A percentile compares a stretch with the other conserved stretches of the same genome.
These are phyloP conservation scores for Cephus pygmeus DNA, from an alignment of 2,888 invertebrate species.

Conservation along the genomic window DNA sequence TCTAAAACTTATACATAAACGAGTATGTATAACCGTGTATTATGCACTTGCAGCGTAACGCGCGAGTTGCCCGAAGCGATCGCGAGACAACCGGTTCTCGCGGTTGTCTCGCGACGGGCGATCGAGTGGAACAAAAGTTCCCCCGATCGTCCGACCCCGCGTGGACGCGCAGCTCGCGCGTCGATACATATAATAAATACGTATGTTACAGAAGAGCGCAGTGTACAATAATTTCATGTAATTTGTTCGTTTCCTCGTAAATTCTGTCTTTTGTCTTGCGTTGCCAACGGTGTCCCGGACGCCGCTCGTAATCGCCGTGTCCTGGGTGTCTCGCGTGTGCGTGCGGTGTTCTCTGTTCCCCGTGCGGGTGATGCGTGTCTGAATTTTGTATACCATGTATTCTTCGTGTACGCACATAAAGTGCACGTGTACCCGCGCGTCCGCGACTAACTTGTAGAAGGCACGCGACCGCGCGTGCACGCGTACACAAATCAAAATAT, in stretches of 20 bases:
- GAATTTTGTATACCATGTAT: not conserved
- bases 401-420: not conserved
- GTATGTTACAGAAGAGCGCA: conserved; percentile 7
- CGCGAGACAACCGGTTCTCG: not conserved
- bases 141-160: not conserved
- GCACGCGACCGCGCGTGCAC: conserved; percentile 25
- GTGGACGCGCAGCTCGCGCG: not conserved
- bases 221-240: not conserved
- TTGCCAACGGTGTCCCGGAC: not conserved
- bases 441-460: conserved; percentile 8
- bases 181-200: conserved; percentile 1
- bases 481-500: conserved; percentile 48
- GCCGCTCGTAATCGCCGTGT: not conserved
- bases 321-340: not conserved
- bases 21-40: conserved; percentile 10
- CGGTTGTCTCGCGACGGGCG: not conserved
- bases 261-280: not conserved
- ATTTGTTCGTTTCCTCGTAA: not conserved
- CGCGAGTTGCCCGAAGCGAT: conserved; percentile 4
- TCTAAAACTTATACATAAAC: conserved; percentile 7
- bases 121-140: not conserved
- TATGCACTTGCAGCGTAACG: conserved; percentile 3
- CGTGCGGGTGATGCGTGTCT: not conserved
- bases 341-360: not conserved
- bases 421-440: not conserved